Evolutionary conservation across 2,797 vertebrate genomes (phyloP), one percentile per base, ranked within the genome.

Genomic region (Erethizon dorsatum): DNA sequence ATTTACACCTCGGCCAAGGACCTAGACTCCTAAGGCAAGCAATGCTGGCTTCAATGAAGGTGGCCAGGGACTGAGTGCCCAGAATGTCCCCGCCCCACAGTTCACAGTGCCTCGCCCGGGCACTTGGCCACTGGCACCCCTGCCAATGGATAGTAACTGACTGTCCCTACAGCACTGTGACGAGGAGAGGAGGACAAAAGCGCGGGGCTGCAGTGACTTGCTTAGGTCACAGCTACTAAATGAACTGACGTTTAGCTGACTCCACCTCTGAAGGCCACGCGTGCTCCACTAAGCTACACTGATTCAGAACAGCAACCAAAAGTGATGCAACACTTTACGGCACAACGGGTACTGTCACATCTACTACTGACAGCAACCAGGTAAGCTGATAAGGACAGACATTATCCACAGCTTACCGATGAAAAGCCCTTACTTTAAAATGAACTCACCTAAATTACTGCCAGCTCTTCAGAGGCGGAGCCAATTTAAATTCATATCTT

Each of bases 21-120:
- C 14, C 83, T 24, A 92, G 63, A 75, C 45, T 69, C n/a, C 41
- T 13, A 41, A 69, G 75, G 59, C 61, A 50, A 28, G 59, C 15
- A 41, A 50, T 52, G 41, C n/a, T 45, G 41, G 77, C 69, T 56
- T 45, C 63, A 18, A 20, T 24, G 14, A 33, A 41, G 63, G 37
- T n/a, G 14, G 57, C 57, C 47, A 41, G 24, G 11, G 52, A 67
- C 18, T 0, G 15, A 65, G 41, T 0, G 20, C 26, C 22, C 37
- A 18, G 3, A 1, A 17, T 0, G 52, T 0, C 3, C 41, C 52
- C 11, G 14, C 56, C 17, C 31, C 3, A 8, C 26, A 20, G 45
- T 8, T 2, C 28, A 26, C 0, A 28, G 37, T 4, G 6, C 47
- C 20, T 31, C 0, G 1, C 7, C n/a, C 18, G 11, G 37, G 37